Conservation (phyloP, 2,888 invertebrate species). For the Troides oblongomaculatus region DNA sequence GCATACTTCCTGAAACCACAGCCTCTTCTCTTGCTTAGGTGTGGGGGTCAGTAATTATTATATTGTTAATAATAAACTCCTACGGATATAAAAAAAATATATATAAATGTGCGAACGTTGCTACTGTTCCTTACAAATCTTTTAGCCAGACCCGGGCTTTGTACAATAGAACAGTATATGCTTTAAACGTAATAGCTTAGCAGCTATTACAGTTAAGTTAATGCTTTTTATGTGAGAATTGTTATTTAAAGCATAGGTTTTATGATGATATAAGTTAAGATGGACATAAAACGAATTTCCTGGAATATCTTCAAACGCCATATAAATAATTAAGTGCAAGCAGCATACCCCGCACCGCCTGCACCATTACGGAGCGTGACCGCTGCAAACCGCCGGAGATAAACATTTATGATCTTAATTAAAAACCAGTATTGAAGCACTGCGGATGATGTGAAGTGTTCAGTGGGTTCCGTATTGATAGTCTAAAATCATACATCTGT, state of each 20-base stretch:
- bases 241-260: not conserved
- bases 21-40: no score
- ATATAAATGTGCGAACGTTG: no score
- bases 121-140: no score
- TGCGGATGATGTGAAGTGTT: not conserved
- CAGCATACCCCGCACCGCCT: not conserved
- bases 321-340: slow-evolving; percentile 14
- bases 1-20: no score
- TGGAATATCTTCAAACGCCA: slow-evolving; percentile 1
- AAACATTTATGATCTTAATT: slow-evolving; percentile 27
- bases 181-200: no score
- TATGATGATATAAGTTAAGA: slow-evolving; percentile 1
- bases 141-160: no score
- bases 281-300: slow-evolving; percentile 8
- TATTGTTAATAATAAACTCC: no score
- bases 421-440: slow-evolving; percentile 15
- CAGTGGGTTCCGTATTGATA: not conserved
- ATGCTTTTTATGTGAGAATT: no score
- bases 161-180: no score
- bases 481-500: not conserved
- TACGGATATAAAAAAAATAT: no score
- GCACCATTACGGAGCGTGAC: slow-evolving; percentile 16
- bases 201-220: no score
- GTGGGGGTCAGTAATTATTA: no score
- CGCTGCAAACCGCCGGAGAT: slow-evolving; percentile 15